phyloP scores from a whole-genome alignment of 2,113 vertebrate genomes.

The Apistogramma diplotaenia region DNA sequence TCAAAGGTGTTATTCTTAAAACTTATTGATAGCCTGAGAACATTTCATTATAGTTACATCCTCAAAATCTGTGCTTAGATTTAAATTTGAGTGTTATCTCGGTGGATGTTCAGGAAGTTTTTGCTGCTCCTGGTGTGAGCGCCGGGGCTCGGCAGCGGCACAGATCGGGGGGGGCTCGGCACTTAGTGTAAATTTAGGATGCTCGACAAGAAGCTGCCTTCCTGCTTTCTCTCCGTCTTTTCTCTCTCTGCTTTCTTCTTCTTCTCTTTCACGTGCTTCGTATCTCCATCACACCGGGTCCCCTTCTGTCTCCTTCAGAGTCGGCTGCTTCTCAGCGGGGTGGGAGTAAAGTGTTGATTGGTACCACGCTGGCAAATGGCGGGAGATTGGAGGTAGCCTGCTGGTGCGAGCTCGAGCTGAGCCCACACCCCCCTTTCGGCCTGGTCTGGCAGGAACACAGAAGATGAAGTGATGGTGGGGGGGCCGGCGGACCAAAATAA shows the following conservation, averaged over 20 bases:
- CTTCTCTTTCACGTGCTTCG: conserved; percentile 28
- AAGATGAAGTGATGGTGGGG: conserved; percentile 2
- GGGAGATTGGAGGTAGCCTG: conserved; percentile 44
- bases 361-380: conserved; percentile 68
- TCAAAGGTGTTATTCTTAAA: conserved; percentile 18
- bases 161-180: conserved; percentile 18
- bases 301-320: conserved; percentile 60
- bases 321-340: conserved; percentile 55
- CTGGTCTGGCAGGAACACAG: conserved; percentile 48
- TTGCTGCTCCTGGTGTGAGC: conserved; percentile 1
- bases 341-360: conserved; percentile 76
- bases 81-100: conserved; percentile 8
- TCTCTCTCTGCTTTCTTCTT: background rate
- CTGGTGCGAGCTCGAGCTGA: conserved; percentile 42
- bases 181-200: conserved; percentile 51
- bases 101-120: background rate
- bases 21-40: background rate
- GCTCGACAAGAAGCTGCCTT: conserved; percentile 32
- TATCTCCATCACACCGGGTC: conserved; percentile 47
- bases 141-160: conserved; percentile 1
- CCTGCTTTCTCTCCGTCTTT: conserved; percentile 24
- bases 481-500: conserved; percentile 13
- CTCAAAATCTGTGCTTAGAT: background rate
- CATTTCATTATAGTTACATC: background rate
- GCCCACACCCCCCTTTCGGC: conserved; percentile 28